These are phyloP conservation scores for Sebastes umbrosus DNA, from an alignment of 2,797 vertebrate genomes.

Conservation along the genomic window DNA sequence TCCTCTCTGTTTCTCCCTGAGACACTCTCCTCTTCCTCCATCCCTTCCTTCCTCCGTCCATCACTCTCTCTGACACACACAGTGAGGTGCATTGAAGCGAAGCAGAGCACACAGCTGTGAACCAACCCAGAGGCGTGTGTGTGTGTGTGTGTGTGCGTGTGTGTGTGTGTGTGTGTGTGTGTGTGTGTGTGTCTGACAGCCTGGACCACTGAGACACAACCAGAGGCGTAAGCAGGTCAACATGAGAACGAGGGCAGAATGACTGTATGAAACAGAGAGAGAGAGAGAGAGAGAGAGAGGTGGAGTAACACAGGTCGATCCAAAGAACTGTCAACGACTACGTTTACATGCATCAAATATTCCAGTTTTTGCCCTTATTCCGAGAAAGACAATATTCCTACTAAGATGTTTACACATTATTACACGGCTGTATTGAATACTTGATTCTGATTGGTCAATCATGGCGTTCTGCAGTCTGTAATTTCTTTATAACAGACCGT, in stretches of 20 bases:
- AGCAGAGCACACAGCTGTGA: slow-evolving; percentile 65
- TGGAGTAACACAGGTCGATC: neutral
- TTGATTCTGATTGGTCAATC: too few relatives aligned
- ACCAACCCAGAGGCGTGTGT: slow-evolving; percentile 42
- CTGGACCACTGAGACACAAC: slow-evolving; percentile 47
- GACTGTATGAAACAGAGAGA: neutral
- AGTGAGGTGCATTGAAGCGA: slow-evolving; percentile 46
- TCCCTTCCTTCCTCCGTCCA: slow-evolving; percentile 7
- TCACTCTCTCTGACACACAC: slow-evolving; percentile 42
- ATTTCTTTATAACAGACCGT: too few relatives aligned
- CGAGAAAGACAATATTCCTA: too few relatives aligned
- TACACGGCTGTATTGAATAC: too few relatives aligned
- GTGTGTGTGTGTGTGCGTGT: slow-evolving; percentile 21
- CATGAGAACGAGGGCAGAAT: slow-evolving; percentile 20
- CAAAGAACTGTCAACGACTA: neutral
- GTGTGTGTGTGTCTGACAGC: slow-evolving; percentile 13
- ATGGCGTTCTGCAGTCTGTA: too few relatives aligned
- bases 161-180: slow-evolving; percentile 24
- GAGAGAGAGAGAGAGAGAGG: neutral
- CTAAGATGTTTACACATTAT: too few relatives aligned
- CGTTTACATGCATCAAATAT: rapidly evolving
- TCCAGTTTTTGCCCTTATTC: too few relatives aligned
- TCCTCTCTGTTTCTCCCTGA: neutral
- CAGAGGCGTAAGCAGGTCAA: slow-evolving; percentile 57
- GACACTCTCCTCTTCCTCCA: neutral